Evolutionary conservation across 2,113 vertebrate genomes (phyloP).

Genomic region (Carassius gibelio): DNA sequence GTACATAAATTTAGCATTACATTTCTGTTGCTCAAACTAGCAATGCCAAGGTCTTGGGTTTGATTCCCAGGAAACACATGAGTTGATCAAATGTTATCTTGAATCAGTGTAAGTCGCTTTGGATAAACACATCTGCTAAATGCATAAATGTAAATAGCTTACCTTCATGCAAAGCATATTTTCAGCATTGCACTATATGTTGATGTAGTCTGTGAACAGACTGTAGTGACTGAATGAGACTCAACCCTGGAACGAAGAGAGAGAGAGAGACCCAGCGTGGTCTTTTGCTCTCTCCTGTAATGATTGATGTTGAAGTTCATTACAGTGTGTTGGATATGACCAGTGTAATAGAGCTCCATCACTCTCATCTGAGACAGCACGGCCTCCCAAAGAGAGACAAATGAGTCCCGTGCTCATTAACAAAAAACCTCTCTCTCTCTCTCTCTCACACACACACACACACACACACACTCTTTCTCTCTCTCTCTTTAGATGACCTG

Average conservation of each 20-base stretch:
- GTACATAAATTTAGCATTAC: not conserved
- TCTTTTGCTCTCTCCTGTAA: conserved; percentile 20
- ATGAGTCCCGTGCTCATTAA: conserved; percentile 68
- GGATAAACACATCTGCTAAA: not conserved
- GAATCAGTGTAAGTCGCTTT: not conserved
- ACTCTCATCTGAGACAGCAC: conserved; percentile 71
- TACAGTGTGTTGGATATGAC: conserved; percentile 71
- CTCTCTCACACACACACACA: conserved; percentile 22
- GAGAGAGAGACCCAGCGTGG: conserved; percentile 29
- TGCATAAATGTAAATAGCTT: not conserved
- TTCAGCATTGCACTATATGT: not conserved
- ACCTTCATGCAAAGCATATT: not conserved
- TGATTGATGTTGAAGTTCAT: conserved; percentile 75
- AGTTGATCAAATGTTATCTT: not conserved
- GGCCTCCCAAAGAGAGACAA: conserved; percentile 74
- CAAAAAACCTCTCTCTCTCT: conserved; percentile 53
- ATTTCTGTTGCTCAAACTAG: not conserved
- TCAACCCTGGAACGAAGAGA: conserved; percentile 24
- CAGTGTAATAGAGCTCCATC: conserved; percentile 74
- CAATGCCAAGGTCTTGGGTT: not conserved
- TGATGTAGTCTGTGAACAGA: not conserved
- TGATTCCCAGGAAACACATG: not conserved
- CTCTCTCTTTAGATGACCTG: conserved; percentile 18
- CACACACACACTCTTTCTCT: conserved; percentile 1
- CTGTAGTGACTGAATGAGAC: conserved; percentile 17